A percentile compares a stretch with the other conserved stretches of the same genome.
Evolutionary conservation across 2,888 invertebrate species (phyloP).

Genomic region (Sceliomorpha sp.): DNA sequence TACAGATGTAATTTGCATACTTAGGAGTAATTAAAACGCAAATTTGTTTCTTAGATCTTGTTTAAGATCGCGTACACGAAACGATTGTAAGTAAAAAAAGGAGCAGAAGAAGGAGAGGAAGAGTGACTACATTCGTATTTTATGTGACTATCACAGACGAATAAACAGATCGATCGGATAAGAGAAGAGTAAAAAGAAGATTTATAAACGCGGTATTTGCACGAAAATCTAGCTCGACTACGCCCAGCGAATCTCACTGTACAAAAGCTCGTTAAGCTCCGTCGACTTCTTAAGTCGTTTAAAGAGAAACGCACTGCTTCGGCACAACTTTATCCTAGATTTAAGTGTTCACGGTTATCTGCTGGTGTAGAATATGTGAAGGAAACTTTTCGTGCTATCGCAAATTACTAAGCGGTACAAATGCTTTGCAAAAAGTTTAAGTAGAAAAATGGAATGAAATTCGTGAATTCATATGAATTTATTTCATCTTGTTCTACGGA

Average conservation of each 20-base stretch:
- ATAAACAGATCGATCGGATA: conserved; percentile 52
- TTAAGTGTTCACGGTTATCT: conserved; percentile 47
- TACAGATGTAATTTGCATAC: too few relatives aligned
- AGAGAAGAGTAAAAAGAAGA: conserved; percentile 41
- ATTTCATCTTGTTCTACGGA: too few relatives aligned
- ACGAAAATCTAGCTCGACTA: conserved; percentile 48
- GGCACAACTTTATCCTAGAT: conserved; percentile 52
- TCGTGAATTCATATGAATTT: too few relatives aligned
- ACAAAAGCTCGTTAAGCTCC: conserved; percentile 54
- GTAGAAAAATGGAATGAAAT: conserved; percentile 9
- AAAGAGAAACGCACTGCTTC: conserved; percentile 50
- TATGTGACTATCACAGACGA: conserved; percentile 39
- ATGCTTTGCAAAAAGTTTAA: conserved; percentile 20
- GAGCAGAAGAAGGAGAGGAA: conserved; percentile 18
- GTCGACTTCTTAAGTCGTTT: conserved; percentile 54
- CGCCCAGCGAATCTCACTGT: conserved; percentile 46
- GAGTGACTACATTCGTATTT: conserved; percentile 35
- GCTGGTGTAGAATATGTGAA: conserved; percentile 32
- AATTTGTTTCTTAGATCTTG: too few relatives aligned
- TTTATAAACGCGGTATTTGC: conserved; percentile 51
- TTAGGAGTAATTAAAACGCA: too few relatives aligned
- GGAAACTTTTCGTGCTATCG: conserved; percentile 30
- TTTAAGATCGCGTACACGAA: too few relatives aligned
- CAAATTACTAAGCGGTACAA: conserved; percentile 42
- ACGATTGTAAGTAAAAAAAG: neutral